These are phyloP conservation scores for Alfaro cultratus DNA, from an alignment of 2,797 vertebrate genomes.

Conservation along the genomic window DNA sequence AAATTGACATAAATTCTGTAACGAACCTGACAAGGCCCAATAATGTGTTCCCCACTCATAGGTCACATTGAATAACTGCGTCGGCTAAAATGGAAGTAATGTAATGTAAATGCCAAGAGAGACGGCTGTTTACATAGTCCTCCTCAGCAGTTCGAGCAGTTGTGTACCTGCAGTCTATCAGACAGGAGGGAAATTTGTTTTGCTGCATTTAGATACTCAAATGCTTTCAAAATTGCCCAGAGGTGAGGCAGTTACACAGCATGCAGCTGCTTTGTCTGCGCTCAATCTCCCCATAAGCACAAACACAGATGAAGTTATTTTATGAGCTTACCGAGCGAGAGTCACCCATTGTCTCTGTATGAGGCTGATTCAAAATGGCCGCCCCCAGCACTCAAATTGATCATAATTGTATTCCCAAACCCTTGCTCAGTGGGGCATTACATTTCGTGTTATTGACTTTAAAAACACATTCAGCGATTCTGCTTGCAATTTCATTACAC, in stretches of 20 bases:
- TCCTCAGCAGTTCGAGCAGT: constrained; percentile 20
- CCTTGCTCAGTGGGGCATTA: constrained; percentile 77
- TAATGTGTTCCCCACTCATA: background rate
- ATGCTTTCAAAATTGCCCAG: constrained; percentile 46
- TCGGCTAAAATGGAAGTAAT: constrained; percentile 10
- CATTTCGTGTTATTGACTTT: constrained; percentile 82
- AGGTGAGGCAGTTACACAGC: constrained; percentile 70
- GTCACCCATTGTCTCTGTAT: constrained; percentile 74
- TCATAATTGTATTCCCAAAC: constrained; percentile 81
- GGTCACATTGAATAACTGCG: constrained; percentile 2
- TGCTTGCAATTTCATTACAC: constrained; percentile 78
- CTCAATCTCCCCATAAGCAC: constrained; percentile 71
- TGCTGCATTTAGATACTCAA: constrained; percentile 35
- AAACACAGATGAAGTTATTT: constrained; percentile 73
- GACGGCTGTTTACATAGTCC: constrained; percentile 5
- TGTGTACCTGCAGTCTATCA: constrained; percentile 23
- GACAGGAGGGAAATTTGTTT: constrained; percentile 42
- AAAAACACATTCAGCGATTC: constrained; percentile 80
- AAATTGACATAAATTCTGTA: background rate
- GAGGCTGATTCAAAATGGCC: constrained; percentile 80
- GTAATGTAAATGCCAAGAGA: constrained; percentile 3
- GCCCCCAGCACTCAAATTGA: constrained; percentile 78
- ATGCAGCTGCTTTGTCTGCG: constrained; percentile 65
- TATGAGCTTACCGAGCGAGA: constrained; percentile 68
- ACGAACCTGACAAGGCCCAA: background rate